Base-by-base conservation (phyloP, 1,140 invertebrate species). In the Drosophila murphyi region DNA sequence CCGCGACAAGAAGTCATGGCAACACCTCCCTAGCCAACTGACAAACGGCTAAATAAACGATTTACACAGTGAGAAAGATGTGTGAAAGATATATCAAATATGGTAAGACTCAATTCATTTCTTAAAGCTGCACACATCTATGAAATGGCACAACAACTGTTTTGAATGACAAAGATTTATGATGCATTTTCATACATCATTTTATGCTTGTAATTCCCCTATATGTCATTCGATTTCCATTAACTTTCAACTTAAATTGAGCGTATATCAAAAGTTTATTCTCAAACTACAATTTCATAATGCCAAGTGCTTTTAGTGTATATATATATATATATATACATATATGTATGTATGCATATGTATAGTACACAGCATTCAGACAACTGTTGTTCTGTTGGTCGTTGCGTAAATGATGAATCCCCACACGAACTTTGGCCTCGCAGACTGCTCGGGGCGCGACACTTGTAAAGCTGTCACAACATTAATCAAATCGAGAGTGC, bases 401-500 rank as follows among this genome's bases (percentile, higher is more conserved):
- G 70, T 70, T 57, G 71, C 45, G 72, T 63, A 71, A 80, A 78
- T 78, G 71, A 78, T 78, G 67, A 71, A 75, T 78, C 47, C 67
- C 41, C 55, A 43, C 55, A 59, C 57, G 78, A 80, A 70, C 75
- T 70, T 70, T 74, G 70, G 54, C 65, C 78, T 39, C 65, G 60
- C 10, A 31, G 70, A 43, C 32, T 56, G 65, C 75, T 54, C 51
- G 56, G 71, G 72, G 76, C 72, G 72, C 72, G 78, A 80, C 78
- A 80, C 76, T 80, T 80, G 78, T 78, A 80, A 75, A 80, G 76
- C 72, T 78, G 78, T 80, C 78, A 62, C 78, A 78, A 78, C 78
- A 80, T 80, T 80, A 80, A 80, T 80, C 78, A 80, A 78, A 80
- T 78, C 76, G 75, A 67, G 67, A 70, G 62, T 68, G 67, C 73